Evolutionary conservation across 2,797 vertebrate species (phyloP), one percentile per base, ranked within the genome.

Genomic region (Myotis planiceps): DNA sequence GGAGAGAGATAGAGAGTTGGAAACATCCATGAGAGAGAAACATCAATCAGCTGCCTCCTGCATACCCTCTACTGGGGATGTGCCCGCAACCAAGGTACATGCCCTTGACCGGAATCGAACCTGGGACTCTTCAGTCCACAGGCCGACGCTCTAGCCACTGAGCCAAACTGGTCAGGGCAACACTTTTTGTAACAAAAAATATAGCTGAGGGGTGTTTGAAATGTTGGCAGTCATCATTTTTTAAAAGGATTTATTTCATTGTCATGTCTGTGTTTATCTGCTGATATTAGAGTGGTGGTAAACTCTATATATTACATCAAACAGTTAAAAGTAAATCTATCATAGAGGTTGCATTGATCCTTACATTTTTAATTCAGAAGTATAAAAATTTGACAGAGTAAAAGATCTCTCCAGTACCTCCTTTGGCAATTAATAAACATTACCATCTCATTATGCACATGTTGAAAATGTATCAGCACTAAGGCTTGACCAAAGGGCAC

Each of bases 241-340:
- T 58, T 42, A 60, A 94, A 76, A 75, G 19, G 23, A 71, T 92
- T 91, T 76, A 91, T 96, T 93, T 89, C n/a, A 53, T 49, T 75
- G 49, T 75, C 45, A 25, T 82, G n/a, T 87, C 69, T 88, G 3
- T 79, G 12, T 69, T 81, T 49, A 65, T 58, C 29, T 90, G 18
- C 19, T 83, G 8, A 75, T 25, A 34, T 9, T 42, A 88, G 25
- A 21, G 12, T 32, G n/a, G 68, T 84, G 68, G 6, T 34, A 25
- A 76, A 93, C 79, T 79, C 10, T 45, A 58, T 2, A 18, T 47
- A 23, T 78, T 91, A 14, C 8, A 84, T 76, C n/a, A 68, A 66
- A 78, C 1, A 88, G 3, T 72, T 79, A 39, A 88, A 90, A 21
- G 10, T 58, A 78, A 49, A 94, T 90, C 19, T 60, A 63, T 90